Conservation (phyloP, 2,113 vertebrate genomes). For the Rhinoderma darwinii region DNA sequence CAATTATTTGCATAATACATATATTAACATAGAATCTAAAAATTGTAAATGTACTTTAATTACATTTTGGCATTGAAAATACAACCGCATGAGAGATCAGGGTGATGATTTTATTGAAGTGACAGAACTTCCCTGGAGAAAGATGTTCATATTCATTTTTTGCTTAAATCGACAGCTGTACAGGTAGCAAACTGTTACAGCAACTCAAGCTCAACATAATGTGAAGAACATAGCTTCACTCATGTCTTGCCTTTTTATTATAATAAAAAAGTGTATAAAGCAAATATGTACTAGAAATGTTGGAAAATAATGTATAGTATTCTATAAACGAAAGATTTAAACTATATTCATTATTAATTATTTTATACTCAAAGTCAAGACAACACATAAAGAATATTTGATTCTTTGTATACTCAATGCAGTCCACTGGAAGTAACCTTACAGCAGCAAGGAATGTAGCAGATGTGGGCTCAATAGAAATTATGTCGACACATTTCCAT, state of each 20-base stretch:
- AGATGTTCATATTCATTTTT: constrained; percentile 53
- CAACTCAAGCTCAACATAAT: constrained; percentile 47
- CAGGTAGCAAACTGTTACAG: constrained; percentile 49
- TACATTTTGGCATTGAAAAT: constrained; percentile 10
- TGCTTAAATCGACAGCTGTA: constrained; percentile 52
- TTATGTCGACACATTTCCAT: background rate
- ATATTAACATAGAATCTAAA: background rate
- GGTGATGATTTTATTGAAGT: constrained; percentile 48
- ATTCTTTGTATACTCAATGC: background rate
- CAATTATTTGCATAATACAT: background rate
- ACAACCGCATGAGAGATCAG: constrained; percentile 18
- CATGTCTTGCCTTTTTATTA: background rate
- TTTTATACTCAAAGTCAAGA: background rate
- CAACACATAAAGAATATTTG: background rate
- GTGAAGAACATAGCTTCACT: constrained; percentile 13
- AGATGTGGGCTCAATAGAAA: constrained; percentile 29
- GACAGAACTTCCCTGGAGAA: constrained; percentile 44
- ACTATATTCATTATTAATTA: background rate
- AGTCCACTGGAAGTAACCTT: background rate
- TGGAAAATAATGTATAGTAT: background rate
- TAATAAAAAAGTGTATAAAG: background rate
- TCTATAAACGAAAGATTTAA: no score
- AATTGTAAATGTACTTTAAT: constrained; percentile 24
- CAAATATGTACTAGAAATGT: background rate
- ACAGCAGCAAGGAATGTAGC: background rate